Evolutionary conservation across 30 jellyfish, hydroid and myxozoan species (phyloP).

Genomic region (Turritopsis dohrnii): DNA sequence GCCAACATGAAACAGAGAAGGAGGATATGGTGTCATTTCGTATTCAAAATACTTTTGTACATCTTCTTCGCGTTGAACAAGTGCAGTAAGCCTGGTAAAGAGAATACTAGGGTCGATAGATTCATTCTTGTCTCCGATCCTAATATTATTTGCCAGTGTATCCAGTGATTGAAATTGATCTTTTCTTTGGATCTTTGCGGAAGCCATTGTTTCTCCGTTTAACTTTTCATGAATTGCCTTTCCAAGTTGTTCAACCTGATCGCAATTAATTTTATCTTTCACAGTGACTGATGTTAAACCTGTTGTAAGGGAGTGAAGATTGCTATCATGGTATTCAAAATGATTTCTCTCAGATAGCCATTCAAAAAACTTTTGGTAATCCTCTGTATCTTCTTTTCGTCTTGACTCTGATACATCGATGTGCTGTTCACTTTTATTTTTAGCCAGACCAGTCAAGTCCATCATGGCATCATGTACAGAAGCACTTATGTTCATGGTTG

Average conservation of each 20-base stretch:
- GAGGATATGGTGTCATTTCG: conserved; percentile 40
- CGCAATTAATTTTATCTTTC: conserved; percentile 33
- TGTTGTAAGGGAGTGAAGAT: conserved; percentile 30
- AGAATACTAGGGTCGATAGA: conserved; percentile 29
- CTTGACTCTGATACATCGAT: conserved; percentile 32
- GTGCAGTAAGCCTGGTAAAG: no score
- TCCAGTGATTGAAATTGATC: background rate
- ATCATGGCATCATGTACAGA: conserved; percentile 42
- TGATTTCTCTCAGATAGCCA: conserved; percentile 37
- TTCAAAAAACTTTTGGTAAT: background rate
- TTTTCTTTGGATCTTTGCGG: background rate
- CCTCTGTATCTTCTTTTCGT: conserved; percentile 35
- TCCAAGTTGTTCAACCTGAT: conserved; percentile 19
- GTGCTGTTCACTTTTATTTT: conserved; percentile 42
- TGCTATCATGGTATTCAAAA: background rate
- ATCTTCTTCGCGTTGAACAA: conserved; percentile 34
- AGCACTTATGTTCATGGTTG: conserved; percentile 19
- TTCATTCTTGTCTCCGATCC: conserved; percentile 16
- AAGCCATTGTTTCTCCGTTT: background rate
- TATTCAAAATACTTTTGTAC: conserved; percentile 29
- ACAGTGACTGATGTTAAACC: conserved; percentile 30
- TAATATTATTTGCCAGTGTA: background rate
- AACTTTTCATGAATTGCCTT: background rate
- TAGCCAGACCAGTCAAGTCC: conserved; percentile 20
- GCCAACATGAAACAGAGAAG: background rate